Evolutionary conservation across 1,140 invertebrate genomes (phyloP), one percentile per base, ranked within the genome.

Genomic region (Lutraria rhynchaena): DNA sequence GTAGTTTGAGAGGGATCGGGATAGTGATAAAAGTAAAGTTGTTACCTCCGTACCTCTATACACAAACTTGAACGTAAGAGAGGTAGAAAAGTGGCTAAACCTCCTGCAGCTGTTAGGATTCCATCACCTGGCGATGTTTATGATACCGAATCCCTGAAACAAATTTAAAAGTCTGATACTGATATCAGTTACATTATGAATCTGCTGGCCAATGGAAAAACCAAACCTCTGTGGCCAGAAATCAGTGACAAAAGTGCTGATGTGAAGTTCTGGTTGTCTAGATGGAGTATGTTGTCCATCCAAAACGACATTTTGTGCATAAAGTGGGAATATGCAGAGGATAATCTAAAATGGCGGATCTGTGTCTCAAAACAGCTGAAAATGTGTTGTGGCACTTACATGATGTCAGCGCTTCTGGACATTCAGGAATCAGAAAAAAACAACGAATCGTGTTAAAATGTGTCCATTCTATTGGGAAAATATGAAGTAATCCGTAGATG

Each of bases 341-440:
- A 27, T 11, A 24, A 75, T 46, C 5, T 57, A 24, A 58, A 33
- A 46, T 60, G 53, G 55, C 15, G 55, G 31, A 75, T 75, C 22
- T 75, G 55, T 44, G 19, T 75, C 29, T 27, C 53, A 13, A 41
- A 22, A 31, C 7, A 24, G 55, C 15, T 37, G n/a, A 19, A 31
- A 31, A 22, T 24, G 71, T 75, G 5, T 60, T 75, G 44, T 75
- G 71, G 55, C 60, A 75, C 46, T 27, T 75, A 22, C 71, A 75
- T 60, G 55, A 75, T 60, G 71, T 55, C 1, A 4, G 22, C 29
- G 69, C 35, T 1, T 53, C 49, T 53, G 69, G 69, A 55, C 69
- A 31, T 57, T 60, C 60, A 5, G 35, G 35, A 37, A 60, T 75
- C 3, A 75, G n/a, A n/a, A 60, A 22, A 29, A 44, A 37, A 44